A percentile compares a stretch with the other conserved stretches of the same genome.
Conservation (phyloP, 1,140 invertebrate genomes). For the Calliopsis andreniformis region DNA sequence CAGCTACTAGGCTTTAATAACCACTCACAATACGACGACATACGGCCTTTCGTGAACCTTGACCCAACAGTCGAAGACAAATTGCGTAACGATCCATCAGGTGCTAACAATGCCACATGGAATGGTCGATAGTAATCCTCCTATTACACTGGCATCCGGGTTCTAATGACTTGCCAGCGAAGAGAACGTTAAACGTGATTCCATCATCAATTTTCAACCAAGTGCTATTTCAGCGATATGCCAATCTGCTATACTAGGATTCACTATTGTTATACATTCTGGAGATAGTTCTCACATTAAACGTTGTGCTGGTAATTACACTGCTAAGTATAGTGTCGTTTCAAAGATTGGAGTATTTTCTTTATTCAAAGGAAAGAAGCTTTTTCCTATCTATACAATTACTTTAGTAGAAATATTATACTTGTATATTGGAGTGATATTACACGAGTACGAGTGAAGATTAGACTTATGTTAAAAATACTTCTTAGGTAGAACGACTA, state of each 20-base stretch:
- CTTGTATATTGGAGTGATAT: too few relatives aligned
- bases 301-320: too few relatives aligned
- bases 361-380: too few relatives aligned
- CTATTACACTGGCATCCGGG: slow-evolving; percentile 3
- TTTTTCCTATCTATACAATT: too few relatives aligned
- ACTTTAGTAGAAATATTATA: too few relatives aligned
- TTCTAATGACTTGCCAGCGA: slow-evolving; percentile 21
- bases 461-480: too few relatives aligned
- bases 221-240: neutral
- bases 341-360: too few relatives aligned
- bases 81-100: slow-evolving; percentile 35
- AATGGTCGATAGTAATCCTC: slow-evolving; percentile 30
- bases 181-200: slow-evolving; percentile 7
- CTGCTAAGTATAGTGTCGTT: too few relatives aligned
- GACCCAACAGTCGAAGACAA: slow-evolving; percentile 44
- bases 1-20: slow-evolving; percentile 21
- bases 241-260: neutral
- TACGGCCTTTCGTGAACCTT: slow-evolving; percentile 12
- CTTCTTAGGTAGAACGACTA: too few relatives aligned
- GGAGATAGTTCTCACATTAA: neutral
- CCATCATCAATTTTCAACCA: neutral
- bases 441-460: too few relatives aligned
- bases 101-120: slow-evolving; percentile 26
- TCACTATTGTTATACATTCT: neutral
- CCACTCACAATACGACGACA: slow-evolving; percentile 28